A percentile compares a stretch with the other conserved stretches of the same genome.
Evolutionary conservation across 2,113 vertebrate species (phyloP).

Genomic region (Poicephalus meyeri): DNA sequence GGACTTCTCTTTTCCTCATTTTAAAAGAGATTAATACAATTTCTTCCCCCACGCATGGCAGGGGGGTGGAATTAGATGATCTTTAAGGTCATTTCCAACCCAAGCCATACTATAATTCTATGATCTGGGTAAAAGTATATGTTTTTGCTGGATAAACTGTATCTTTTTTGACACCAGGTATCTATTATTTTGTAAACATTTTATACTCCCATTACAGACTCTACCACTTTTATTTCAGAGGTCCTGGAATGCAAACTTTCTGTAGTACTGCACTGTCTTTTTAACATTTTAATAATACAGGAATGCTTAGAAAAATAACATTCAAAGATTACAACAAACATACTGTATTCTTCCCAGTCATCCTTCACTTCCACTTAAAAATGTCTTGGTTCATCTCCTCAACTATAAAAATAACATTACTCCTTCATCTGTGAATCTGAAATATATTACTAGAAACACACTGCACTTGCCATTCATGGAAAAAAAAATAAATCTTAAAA

Average conservation of each 20-base stretch:
- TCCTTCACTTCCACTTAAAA: slow-evolving; percentile 1
- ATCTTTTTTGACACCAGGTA: not conserved
- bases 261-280: not conserved
- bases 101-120: not conserved
- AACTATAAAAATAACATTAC: not conserved
- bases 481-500: slow-evolving; percentile 16
- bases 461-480: not conserved
- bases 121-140: not conserved
- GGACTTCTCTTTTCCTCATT: not conserved
- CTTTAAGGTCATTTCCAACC: not conserved
- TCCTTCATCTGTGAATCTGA: not conserved
- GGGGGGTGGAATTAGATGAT: not conserved
- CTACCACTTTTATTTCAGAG: not conserved
- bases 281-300: not conserved
- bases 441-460: slow-evolving; percentile 9
- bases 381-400: not conserved
- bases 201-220: not conserved
- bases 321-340: not conserved
- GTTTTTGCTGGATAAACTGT: not conserved
- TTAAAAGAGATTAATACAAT: not conserved
- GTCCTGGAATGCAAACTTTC: not conserved
- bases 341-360: not conserved
- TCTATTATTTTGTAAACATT: not conserved
- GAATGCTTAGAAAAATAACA: slow-evolving; percentile 16
- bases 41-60: not conserved